A percentile compares a stretch with the other conserved stretches of the same genome.
Evolutionary conservation across 2,797 vertebrate species (phyloP).

Genomic region (Vespertilio murinus): DNA sequence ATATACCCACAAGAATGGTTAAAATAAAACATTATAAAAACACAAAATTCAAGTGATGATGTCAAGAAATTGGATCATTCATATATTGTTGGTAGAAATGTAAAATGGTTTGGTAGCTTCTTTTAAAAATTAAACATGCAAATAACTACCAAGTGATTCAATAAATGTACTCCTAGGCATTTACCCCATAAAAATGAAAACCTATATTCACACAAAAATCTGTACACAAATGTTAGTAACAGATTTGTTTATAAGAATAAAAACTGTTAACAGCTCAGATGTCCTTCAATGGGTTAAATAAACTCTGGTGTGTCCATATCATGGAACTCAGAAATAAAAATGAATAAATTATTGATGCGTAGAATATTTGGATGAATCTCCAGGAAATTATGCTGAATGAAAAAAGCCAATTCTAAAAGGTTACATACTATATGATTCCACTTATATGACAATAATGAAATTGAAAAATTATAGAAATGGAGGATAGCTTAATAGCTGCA

Average conservation of each 20-base stretch:
- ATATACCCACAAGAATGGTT: background rate
- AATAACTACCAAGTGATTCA: background rate
- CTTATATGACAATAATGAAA: background rate
- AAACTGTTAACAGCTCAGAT: background rate
- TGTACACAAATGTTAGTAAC: background rate
- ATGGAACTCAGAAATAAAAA: background rate
- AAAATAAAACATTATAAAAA: background rate
- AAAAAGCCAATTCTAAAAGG: background rate
- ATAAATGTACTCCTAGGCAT: background rate
- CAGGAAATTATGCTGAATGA: background rate
- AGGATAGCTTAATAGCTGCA: background rate
- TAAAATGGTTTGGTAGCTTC: background rate
- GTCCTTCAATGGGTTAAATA: background rate
- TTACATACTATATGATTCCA: background rate
- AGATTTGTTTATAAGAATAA: background rate
- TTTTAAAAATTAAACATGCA: background rate
- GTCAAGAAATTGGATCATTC: background rate
- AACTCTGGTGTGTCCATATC: background rate
- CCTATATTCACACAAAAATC: background rate
- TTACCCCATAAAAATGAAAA: conserved; percentile 3
- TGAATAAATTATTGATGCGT: background rate
- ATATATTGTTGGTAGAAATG: background rate
- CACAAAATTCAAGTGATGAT: background rate
- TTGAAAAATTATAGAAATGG: background rate
- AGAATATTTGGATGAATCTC: background rate